phyloP scores from a whole-genome alignment of 1,140 invertebrate species.

The Scaptomyza montana region DNA sequence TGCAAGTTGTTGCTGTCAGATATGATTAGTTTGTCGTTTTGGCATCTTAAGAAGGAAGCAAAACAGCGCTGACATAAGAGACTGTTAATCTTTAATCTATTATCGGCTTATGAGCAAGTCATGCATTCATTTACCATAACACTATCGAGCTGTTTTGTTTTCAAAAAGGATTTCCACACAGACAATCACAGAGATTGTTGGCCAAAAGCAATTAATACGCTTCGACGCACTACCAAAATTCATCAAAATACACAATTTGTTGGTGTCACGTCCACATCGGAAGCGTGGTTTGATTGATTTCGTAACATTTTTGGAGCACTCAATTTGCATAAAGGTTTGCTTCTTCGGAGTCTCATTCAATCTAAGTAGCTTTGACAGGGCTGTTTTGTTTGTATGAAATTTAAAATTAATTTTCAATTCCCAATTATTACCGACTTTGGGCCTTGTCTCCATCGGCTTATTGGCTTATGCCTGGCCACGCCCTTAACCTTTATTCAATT shows the following conservation, averaged over 20 bases:
- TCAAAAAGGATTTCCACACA: constrained; percentile 3
- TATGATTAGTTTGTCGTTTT: constrained; percentile 46
- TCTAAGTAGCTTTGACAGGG: constrained; percentile 11
- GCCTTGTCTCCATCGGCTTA: constrained; percentile 15
- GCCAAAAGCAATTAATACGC: constrained; percentile 68
- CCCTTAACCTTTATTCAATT: constrained; percentile 64
- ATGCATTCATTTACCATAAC: neutral
- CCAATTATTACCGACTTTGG: constrained; percentile 69
- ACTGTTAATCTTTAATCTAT: constrained; percentile 4
- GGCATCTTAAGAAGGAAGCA: neutral
- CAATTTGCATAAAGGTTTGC: constrained; percentile 66
- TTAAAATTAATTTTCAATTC: constrained; percentile 69
- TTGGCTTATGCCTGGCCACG: constrained; percentile 24
- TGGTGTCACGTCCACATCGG: constrained; percentile 31
- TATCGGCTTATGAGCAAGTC: neutral
- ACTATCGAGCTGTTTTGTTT: constrained; percentile 12
- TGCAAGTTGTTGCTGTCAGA: constrained; percentile 37
- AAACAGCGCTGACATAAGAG: neutral
- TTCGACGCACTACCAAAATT: constrained; percentile 37
- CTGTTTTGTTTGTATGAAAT: constrained; percentile 38
- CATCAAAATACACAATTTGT: constrained; percentile 24
- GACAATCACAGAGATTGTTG: neutral
- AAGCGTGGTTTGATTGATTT: constrained; percentile 66
- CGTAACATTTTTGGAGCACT: constrained; percentile 45
- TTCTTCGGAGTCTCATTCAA: too few species aligned